Conservation (phyloP, 2,797 vertebrate species). For the Paedocypris micromegethes region DNA sequence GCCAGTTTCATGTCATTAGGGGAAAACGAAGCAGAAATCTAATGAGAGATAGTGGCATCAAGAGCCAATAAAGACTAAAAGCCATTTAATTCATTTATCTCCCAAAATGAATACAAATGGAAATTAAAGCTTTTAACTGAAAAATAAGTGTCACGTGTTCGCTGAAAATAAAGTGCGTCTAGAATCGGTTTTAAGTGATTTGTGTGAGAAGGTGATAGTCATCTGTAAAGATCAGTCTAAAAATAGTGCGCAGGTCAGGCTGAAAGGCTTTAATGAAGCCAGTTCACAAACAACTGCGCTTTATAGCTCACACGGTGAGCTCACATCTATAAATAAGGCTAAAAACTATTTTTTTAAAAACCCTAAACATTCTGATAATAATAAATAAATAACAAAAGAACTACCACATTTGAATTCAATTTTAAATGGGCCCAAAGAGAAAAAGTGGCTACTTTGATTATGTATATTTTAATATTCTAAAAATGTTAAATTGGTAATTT, state of each 20-base stretch:
- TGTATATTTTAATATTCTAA: background rate
- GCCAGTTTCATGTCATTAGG: too few species aligned
- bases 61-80: too few species aligned
- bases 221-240: slow-evolving; percentile 43
- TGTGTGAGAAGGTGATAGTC: background rate
- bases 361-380: background rate
- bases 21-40: too few species aligned
- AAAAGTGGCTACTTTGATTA: too few species aligned
- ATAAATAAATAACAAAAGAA: background rate
- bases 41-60: too few species aligned
- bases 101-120: too few species aligned
- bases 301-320: background rate
- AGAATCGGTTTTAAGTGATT: too few species aligned
- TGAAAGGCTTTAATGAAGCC: slow-evolving; percentile 34
- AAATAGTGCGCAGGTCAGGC: slow-evolving; percentile 40
- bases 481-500: background rate
- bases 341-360: background rate
- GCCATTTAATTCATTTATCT: too few species aligned
- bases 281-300: slow-evolving; percentile 29
- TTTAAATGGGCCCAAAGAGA: background rate
- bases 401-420: background rate
- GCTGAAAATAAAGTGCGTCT: too few species aligned
- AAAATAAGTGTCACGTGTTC: too few species aligned
- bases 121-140: too few species aligned
- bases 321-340: background rate